Base-by-base conservation (phyloP, 1,140 invertebrate genomes). In the Elymnias hypermnestra region DNA sequence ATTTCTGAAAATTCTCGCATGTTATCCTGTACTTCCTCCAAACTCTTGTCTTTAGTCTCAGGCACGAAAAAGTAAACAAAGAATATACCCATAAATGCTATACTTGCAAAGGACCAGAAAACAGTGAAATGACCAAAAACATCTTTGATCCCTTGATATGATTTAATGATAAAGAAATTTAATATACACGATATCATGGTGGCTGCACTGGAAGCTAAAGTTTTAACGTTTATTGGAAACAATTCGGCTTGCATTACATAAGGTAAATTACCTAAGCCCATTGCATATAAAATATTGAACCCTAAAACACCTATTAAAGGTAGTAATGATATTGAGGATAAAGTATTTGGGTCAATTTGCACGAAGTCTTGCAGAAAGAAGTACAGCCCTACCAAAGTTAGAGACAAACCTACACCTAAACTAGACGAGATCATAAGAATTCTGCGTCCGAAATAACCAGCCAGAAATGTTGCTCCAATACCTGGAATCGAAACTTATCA, bases 361-460 rank as follows among this genome's bases (percentile, higher is more conserved):
- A 72, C 6, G 6, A 44, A 53, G n/a, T 87, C 63, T 22, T 86
- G 71, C 4, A 89, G 73, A 13, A 87, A 72, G 38, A 89, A 86
- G 47, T 89, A 91, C 0, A 89, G 56, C 1, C 87, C 84, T 0
- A 90, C 28, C 1, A 83, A 65, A 6, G 88, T 89, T n/a, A 90
- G 58, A 0, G 88, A 68, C 0, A 89, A 54, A 0, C 89, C 90
- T 1, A 88, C 71, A 8, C 88, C 89, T 2, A 72, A 50, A 40
- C 87, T 87, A 0, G 92, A 93, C 25, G 88, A 56, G 0, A 94
- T 65, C 14, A 96, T 76, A 0, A 96, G 81, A 19, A 92, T 81
- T 36, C 91, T 87, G 46, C 94, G 84, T 0, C 94, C 94, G n/a
- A 91, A 85, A 56, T 85, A 90, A 56, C 95, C 94, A 36, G 94